These are phyloP conservation scores for Cyclura pinguis DNA, from an alignment of 2,797 vertebrate genomes.

Conservation along the genomic window DNA sequence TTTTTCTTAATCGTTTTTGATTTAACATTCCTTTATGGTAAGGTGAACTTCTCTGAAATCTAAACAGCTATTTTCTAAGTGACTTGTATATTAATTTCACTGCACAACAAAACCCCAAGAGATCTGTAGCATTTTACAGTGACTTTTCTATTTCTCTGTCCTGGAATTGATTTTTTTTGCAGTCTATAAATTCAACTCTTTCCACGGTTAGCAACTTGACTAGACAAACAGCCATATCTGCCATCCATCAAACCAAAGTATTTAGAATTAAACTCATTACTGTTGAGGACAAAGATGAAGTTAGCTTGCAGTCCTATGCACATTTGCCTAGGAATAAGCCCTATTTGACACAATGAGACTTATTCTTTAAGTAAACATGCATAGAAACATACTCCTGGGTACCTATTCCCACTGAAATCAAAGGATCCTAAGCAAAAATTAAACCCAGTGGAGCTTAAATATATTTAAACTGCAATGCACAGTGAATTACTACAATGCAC, in stretches of 20 bases:
- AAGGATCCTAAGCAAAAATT: neutral
- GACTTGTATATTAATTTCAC: constrained; percentile 49
- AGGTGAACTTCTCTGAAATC: constrained; percentile 60
- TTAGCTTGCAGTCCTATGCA: neutral
- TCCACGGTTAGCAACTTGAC: neutral
- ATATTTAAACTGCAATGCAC: neutral
- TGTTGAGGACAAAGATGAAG: neutral
- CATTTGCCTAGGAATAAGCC: neutral
- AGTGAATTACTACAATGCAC: too few species aligned
- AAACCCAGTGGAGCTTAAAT: neutral
- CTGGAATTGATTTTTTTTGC: neutral
- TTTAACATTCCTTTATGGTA: constrained; percentile 48
- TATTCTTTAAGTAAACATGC: neutral
- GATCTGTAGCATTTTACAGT: constrained; percentile 54
- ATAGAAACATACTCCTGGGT: neutral
- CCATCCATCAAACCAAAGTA: neutral
- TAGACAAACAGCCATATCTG: constrained; percentile 1
- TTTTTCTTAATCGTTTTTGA: constrained; percentile 40
- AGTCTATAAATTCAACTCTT: neutral
- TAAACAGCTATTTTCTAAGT: constrained; percentile 54
- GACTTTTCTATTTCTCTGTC: constrained; percentile 53
- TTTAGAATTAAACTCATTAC: neutral
- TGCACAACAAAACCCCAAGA: constrained; percentile 52
- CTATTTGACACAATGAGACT: neutral
- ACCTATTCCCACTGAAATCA: neutral